phyloP scores from a whole-genome alignment of 2,797 vertebrate genomes.

The Anguilla megastoma region DNA sequence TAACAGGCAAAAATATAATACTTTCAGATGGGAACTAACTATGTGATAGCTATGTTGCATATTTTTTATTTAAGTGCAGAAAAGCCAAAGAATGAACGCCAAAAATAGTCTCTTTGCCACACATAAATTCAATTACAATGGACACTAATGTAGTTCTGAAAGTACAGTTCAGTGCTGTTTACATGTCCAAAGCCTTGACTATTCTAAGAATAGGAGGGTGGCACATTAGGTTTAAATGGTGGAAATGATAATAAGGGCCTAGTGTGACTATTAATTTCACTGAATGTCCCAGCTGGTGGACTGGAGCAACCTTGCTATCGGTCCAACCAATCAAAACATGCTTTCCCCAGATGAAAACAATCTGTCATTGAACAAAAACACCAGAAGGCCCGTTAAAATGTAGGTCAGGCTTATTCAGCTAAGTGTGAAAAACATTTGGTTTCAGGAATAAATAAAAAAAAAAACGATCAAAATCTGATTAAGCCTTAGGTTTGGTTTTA shows the following conservation, averaged over 20 bases:
- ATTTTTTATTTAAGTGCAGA: not conserved
- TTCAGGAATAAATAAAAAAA: not conserved
- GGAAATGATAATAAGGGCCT: not conserved
- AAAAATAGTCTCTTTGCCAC: not conserved
- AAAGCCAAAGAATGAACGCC: not conserved
- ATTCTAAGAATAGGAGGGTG: not conserved
- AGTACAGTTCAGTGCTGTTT: not conserved
- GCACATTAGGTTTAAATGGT: not conserved
- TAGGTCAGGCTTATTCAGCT: constrained; percentile 1
- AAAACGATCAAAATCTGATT: not conserved
- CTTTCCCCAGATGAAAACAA: not conserved
- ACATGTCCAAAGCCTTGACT: not conserved
- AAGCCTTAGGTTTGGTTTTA: not conserved
- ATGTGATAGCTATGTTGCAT: not conserved
- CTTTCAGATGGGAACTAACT: not conserved
- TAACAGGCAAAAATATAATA: not conserved
- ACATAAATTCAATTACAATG: not conserved
- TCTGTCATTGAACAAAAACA: constrained; percentile 5
- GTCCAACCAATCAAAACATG: not conserved
- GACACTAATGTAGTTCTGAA: not conserved
- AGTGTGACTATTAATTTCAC: not conserved
- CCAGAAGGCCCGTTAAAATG: constrained; percentile 5
- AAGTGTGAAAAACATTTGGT: constrained; percentile 3
- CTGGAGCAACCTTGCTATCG: not conserved
- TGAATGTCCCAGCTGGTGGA: not conserved